Evolutionary conservation across 2,797 vertebrate genomes (phyloP).

Genomic region (Cephalopachus bancanus): DNA sequence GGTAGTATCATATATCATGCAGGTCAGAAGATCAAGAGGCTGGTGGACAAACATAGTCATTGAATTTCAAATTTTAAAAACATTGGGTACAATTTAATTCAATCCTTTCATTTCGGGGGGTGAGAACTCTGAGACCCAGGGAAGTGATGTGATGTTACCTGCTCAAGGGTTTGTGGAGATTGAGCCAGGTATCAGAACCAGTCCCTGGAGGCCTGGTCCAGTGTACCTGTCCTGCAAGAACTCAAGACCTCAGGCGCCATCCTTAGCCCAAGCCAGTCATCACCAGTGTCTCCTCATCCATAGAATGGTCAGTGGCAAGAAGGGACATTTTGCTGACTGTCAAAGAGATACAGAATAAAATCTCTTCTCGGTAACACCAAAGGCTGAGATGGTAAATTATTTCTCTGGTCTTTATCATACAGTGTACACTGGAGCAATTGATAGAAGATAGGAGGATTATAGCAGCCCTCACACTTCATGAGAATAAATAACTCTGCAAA

Average conservation of each 20-base stretch:
- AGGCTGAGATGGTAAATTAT: neutral
- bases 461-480: neutral
- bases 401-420: neutral
- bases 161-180: neutral
- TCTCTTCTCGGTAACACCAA: neutral
- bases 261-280: neutral
- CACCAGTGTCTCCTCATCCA: neutral
- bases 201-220: accelerated
- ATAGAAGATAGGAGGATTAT: neutral
- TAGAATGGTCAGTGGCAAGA: neutral
- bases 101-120: neutral
- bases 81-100: neutral
- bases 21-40: neutral
- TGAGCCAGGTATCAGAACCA: neutral
- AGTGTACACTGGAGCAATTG: neutral
- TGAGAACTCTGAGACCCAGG: neutral
- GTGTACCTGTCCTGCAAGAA: neutral
- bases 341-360: neutral
- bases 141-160: accelerated
- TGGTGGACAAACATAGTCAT: neutral
- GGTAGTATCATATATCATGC: neutral
- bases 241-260: neutral
- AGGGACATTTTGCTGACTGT: neutral
- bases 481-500: neutral
- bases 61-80: neutral